Conservation (phyloP, 2,888 invertebrate genomes). For the Tenthredo distinguenda region DNA sequence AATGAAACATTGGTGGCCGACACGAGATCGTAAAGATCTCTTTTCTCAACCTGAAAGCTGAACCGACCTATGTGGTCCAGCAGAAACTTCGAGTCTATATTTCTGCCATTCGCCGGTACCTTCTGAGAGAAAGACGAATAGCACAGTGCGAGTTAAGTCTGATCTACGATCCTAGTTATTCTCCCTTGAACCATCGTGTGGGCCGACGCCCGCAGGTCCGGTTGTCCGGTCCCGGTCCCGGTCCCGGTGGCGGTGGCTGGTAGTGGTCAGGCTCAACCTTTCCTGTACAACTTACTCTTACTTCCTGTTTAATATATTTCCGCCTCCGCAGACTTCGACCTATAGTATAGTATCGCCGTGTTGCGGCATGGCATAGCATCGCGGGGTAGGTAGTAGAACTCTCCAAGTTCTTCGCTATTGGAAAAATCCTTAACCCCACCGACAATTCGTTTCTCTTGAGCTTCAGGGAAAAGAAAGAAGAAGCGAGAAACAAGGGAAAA, state of each 20-base stretch:
- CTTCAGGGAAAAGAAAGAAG: constrained; percentile 53
- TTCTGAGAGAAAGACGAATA: constrained; percentile 56
- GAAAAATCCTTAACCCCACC: constrained; percentile 19
- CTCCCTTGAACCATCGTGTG: constrained; percentile 20
- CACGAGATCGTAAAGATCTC: constrained; percentile 56
- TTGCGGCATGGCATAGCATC: neutral
- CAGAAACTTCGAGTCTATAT: constrained; percentile 14
- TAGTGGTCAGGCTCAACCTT: constrained; percentile 3
- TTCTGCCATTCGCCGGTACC: constrained; percentile 46
- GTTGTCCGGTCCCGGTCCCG: neutral
- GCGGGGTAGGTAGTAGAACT: neutral
- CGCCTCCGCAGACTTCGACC: neutral
- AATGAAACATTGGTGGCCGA: constrained; percentile 59
- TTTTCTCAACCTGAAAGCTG: constrained; percentile 21
- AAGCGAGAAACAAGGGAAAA: constrained; percentile 14
- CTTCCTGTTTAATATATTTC: constrained; percentile 48
- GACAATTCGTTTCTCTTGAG: constrained; percentile 23
- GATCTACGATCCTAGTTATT: constrained; percentile 63
- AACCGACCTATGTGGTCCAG: neutral
- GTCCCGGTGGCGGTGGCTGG: neutral
- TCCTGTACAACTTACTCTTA: constrained; percentile 47
- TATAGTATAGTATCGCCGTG: neutral
- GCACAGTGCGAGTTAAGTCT: constrained; percentile 56
- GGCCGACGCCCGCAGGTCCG: neutral
- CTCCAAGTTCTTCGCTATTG: neutral